phyloP scores from a whole-genome alignment of 1,140 invertebrate genomes.

The Anagrus nilaparvatae region DNA sequence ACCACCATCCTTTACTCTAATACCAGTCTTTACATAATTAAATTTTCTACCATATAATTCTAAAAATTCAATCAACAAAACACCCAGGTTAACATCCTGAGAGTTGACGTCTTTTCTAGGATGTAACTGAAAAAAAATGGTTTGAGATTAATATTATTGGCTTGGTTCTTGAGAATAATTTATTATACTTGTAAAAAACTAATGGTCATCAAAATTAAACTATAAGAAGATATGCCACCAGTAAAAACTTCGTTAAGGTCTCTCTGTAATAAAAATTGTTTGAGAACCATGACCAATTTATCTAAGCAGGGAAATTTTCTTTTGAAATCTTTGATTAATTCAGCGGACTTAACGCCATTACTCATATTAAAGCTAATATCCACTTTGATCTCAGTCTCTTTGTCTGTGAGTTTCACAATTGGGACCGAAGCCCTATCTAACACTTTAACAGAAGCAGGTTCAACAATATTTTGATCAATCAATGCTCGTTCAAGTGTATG shows the following conservation, averaged over 20 bases:
- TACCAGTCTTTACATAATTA: constrained; percentile 92
- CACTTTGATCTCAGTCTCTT: constrained; percentile 82
- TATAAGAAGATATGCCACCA: constrained; percentile 97
- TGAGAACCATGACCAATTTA: constrained; percentile 92
- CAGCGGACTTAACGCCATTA: constrained; percentile 89
- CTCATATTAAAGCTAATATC: constrained; percentile 99
- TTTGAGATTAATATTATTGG: not conserved
- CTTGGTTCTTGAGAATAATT: too few species aligned
- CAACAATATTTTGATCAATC: constrained; percentile 77
- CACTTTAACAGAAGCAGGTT: constrained; percentile 83
- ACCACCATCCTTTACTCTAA: constrained; percentile 88
- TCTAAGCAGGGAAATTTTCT: constrained; percentile 73
- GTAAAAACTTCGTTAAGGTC: constrained; percentile 99
- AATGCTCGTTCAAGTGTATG: constrained; percentile 83
- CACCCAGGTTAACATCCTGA: constrained; percentile 73
- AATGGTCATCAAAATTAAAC: constrained; percentile 95
- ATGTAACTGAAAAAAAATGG: constrained; percentile 50
- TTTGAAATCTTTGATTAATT: constrained; percentile 83
- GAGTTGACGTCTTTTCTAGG: constrained; percentile 54
- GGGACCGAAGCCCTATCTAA: constrained; percentile 95
- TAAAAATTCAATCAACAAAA: constrained; percentile 94
- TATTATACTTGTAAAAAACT: constrained; percentile 82
- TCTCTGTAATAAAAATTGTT: constrained; percentile 93
- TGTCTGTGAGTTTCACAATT: constrained; percentile 95
- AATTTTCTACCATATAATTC: constrained; percentile 95